Evolutionary conservation across 2,888 invertebrate genomes (phyloP).

Genomic region (Ormyrus thymus): DNA sequence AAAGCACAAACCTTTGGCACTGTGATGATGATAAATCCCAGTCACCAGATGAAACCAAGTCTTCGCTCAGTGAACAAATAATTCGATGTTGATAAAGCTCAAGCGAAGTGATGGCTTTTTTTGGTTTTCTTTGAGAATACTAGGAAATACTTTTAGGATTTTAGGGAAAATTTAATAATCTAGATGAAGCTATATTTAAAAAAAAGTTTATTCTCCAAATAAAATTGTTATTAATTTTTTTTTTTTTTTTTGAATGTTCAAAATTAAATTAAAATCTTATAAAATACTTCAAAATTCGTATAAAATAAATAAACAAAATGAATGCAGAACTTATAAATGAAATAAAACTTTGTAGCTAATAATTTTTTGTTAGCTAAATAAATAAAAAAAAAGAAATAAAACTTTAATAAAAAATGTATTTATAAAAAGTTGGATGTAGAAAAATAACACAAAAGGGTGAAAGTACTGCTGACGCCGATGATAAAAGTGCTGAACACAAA

Average conservation of each 20-base stretch:
- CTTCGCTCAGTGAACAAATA: slow-evolving; percentile 45
- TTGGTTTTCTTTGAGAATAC: background rate
- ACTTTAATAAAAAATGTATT: no score
- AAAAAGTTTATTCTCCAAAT: no score
- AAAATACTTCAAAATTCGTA: background rate
- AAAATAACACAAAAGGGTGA: slow-evolving; percentile 17
- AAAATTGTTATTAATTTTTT: no score
- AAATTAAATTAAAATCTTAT: background rate
- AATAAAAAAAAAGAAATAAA: background rate
- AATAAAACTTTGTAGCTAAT: background rate
- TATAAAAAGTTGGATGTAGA: no score
- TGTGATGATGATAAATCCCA: slow-evolving; percentile 38
- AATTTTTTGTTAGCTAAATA: no score
- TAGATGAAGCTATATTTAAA: no score
- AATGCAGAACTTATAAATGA: background rate
- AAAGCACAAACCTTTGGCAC: slow-evolving; percentile 39
- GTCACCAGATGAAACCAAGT: slow-evolving; percentile 57
- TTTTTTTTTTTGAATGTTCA: no score
- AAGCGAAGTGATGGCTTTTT: slow-evolving; percentile 43
- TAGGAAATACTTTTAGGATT: no score
- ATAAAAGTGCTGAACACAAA: slow-evolving; percentile 50
- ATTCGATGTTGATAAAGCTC: slow-evolving; percentile 52
- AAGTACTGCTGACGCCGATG: slow-evolving; percentile 53
- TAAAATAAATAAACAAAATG: background rate
- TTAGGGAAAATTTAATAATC: no score